phyloP scores from a whole-genome alignment of 2,113 vertebrate genomes.

The Leucopternis melanops region DNA sequence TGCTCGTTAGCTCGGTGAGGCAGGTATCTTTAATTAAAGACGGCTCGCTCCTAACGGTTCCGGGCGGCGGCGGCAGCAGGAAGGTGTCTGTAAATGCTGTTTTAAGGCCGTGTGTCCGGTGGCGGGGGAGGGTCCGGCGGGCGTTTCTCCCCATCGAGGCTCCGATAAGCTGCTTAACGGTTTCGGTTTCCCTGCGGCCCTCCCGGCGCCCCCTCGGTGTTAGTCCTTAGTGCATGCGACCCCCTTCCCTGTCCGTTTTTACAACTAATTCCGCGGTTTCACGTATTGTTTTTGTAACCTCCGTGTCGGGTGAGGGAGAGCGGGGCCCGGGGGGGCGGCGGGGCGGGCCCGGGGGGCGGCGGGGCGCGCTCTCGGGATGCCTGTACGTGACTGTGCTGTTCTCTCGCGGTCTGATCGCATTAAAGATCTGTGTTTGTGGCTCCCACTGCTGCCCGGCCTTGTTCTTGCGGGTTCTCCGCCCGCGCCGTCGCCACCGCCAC shows the following conservation, averaged over 20 bases:
- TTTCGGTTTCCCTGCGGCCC: background rate
- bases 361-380: too few species aligned
- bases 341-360: too few species aligned
- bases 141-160: background rate
- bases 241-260: background rate
- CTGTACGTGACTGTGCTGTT: too few species aligned
- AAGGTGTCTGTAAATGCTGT: background rate
- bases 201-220: background rate
- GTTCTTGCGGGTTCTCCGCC: too few species aligned
- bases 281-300: conserved; percentile 45
- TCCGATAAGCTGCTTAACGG: background rate
- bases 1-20: background rate
- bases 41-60: background rate
- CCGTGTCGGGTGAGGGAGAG: background rate
- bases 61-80: background rate
- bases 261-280: background rate
- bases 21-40: background rate
- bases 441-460: too few species aligned
- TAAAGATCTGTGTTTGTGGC: too few species aligned
- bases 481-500: too few species aligned
- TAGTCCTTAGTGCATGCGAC: conserved; percentile 22
- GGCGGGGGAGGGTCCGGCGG: background rate
- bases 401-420: too few species aligned
- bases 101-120: background rate
- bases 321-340: background rate